Evolutionary conservation across 2,888 invertebrate species (phyloP), one percentile per base, ranked within the genome.

Genomic region (Mythimna albipuncta): DNA sequence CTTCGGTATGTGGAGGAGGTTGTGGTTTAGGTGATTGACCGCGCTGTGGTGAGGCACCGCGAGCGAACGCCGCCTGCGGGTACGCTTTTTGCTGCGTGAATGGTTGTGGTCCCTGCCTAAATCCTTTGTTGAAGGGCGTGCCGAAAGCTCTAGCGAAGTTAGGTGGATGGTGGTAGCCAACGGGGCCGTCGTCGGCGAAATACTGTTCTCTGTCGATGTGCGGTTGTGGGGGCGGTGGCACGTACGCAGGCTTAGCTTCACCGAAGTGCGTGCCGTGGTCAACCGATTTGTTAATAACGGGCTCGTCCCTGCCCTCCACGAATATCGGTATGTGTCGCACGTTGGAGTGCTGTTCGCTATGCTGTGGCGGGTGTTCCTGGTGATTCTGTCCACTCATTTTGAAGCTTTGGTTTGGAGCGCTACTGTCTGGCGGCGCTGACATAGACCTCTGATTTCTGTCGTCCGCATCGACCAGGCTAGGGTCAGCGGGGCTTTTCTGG

Each of bases 251-350:
- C 89, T 94, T 92, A 64, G 96, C 75, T 13, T 94, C 94, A 50
- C 89, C 89, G 83, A 91, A 90, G 85, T 93, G 89, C 81, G 93
- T 82, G 82, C 93, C 90, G 84, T 93, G 93, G 65, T 95, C 96
- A n/a, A 92, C 92, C 75, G 96, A 95, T 89, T 97, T 97, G 78
- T 98, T 97, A 71, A 98, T 96, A 21, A 98, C 97, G 0, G 98
- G 98, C 88, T 98, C 98, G 86, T 98, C 98, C 68, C 98, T 96
- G 10, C 98, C 98, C 93, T 99, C 99, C 0, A 99, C 98, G 89
- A 98, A 98, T 81, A 99, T 99, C 35, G 99, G 99, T 93, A 99
- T 98, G 88, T 98, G 98, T 78, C 98, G 97, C 64, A 98, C 97
- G 86, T 97, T 97, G 59, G 97, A 94, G 81, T 94, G 91, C 65